These are phyloP conservation scores for Eupithecia subumbrata DNA, from an alignment of 2,888 invertebrate species.

Conservation along the genomic window DNA sequence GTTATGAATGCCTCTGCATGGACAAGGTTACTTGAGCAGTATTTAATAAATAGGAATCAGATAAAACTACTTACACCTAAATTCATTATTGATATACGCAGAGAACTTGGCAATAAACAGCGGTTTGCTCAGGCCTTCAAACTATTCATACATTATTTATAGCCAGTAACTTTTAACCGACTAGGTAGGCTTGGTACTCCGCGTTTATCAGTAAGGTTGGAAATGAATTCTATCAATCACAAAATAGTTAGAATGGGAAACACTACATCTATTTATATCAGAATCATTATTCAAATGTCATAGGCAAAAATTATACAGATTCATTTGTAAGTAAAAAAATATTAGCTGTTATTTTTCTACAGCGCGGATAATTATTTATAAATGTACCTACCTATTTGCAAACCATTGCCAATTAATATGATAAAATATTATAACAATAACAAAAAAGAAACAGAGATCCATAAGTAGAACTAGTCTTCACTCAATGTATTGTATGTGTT, in stretches of 20 bases:
- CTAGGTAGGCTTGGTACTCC: not conserved
- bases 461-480: slow-evolving; percentile 35
- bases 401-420: slow-evolving; percentile 30
- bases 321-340: slow-evolving; percentile 7
- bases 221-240: slow-evolving; percentile 4
- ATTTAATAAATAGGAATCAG: slow-evolving; percentile 62
- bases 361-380: slow-evolving; percentile 10
- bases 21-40: slow-evolving; percentile 62
- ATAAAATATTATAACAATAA: slow-evolving; percentile 38
- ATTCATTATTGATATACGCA: slow-evolving; percentile 40
- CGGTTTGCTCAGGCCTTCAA: not conserved
- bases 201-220: slow-evolving; percentile 11
- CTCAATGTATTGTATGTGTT: slow-evolving; percentile 25
- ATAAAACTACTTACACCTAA: slow-evolving; percentile 64
- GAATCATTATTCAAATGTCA: slow-evolving; percentile 33
- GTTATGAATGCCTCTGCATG: slow-evolving; percentile 15
- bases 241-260: slow-evolving; percentile 6
- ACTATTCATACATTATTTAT: not conserved
- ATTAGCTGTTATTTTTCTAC: not conserved
- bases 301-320: slow-evolving; percentile 16
- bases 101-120: not conserved
- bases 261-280: slow-evolving; percentile 4
- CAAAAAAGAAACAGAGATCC: slow-evolving; percentile 39
- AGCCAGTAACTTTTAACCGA: not conserved
- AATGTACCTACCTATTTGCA: not conserved